Base-by-base conservation (phyloP, 2,888 invertebrate species). In the Furcula furcula region DNA sequence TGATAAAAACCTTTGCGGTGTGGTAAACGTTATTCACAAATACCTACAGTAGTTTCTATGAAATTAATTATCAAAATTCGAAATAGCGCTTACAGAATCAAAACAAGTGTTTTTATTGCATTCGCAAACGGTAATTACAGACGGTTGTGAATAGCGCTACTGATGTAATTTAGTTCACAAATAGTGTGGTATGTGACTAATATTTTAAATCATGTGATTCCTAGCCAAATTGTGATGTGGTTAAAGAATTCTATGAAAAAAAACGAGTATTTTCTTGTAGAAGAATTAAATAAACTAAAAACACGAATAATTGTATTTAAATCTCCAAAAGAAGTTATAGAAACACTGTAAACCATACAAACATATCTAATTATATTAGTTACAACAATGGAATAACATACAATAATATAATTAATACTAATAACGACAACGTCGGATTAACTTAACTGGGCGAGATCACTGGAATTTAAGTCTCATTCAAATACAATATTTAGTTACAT, bases 301-400 rank as follows among this genome's bases (percentile, higher is more conserved):
- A 69, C 57, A 58, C 60, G 68, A 66, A 67, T 74, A 61, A 69
- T 65, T 80, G 71, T 79, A 79, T 76, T 76, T 65, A 66, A 70
- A 75, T 61, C 62, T 72, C 65, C 67, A 79, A 74, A 81, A 67
- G 46, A 61, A 36, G 68, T 66, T 73, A 80, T 75, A 77, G 70
- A 79, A 80, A 76, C 83, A 84, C 83, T 83, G 83, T 84, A 84
- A 73, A 82, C 55, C 76, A 75, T 83, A 85, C 70, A 84, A 84
- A 78, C 66, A 75, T 55, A 66, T 64, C 55, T 66, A 65, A 69
- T 70, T 79, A 79, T 79, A 82, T 76, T 79, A 76, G 63, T 73
- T 82, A 80, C 65, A 65, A 53, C 50, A 69, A 73, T 34, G 31
- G 34, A 51, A 58, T 46, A 56, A 56, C 42, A 54, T 54, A 55